Percentiles rank a stretch among this genome's conserved stretches.
Evolutionary conservation across 2,113 vertebrate genomes (phyloP).

Genomic region (Mesocricetus auratus): DNA sequence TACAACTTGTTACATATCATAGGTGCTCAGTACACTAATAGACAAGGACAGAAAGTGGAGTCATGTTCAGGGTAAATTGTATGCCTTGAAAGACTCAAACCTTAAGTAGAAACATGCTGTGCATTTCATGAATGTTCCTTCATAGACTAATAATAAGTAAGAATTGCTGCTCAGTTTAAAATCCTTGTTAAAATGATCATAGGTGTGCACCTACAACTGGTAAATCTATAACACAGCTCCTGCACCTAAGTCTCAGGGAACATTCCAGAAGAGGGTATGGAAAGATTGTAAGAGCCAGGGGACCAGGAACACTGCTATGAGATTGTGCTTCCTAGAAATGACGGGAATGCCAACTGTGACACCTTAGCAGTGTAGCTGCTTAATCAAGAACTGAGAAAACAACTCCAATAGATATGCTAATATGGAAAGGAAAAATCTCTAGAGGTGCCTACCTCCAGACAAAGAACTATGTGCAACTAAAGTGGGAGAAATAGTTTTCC

Average conservation of each 20-base stretch:
- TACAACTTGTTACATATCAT: neutral
- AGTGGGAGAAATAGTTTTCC: neutral
- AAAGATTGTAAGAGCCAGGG: neutral
- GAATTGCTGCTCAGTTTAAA: constrained; percentile 35
- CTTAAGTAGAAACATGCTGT: neutral
- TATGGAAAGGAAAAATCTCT: neutral
- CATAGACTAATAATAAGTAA: constrained; percentile 38
- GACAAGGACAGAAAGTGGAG: neutral
- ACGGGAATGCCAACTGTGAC: neutral
- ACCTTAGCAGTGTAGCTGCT: neutral
- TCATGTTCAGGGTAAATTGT: neutral
- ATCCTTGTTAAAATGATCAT: neutral
- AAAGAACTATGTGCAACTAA: neutral
- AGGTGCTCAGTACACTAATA: constrained; percentile 35
- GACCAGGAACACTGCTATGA: neutral
- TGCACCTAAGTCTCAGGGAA: neutral
- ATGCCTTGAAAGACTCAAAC: constrained; percentile 33
- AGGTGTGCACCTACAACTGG: neutral
- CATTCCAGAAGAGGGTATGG: neutral
- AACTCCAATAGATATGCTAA: neutral
- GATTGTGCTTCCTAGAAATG: neutral
- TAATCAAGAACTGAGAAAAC: neutral
- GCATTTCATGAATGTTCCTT: constrained; percentile 40
- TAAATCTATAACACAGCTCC: neutral
- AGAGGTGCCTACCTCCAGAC: neutral